These are phyloP conservation scores for Cetonia aurata DNA, from an alignment of 2,888 invertebrate genomes.

Conservation along the genomic window DNA sequence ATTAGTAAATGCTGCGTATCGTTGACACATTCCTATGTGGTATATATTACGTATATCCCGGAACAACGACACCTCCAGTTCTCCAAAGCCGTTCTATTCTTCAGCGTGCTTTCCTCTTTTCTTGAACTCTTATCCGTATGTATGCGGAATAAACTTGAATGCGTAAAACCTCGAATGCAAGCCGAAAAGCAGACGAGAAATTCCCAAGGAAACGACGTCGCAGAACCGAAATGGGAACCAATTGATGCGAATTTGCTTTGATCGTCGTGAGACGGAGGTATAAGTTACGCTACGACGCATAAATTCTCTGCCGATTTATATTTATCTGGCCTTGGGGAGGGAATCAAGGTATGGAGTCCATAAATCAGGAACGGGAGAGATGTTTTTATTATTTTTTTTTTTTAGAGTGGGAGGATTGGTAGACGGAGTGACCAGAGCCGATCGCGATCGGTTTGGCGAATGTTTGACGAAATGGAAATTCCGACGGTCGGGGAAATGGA, in stretches of 20 bases:
- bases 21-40: constrained; percentile 17
- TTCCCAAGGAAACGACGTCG: neutral
- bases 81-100: too few species aligned
- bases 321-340: constrained; percentile 8
- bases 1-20: constrained; percentile 29
- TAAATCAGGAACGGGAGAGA: constrained; percentile 17
- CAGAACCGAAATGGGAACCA: constrained; percentile 11
- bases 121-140: neutral
- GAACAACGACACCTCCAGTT: neutral
- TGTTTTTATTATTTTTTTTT: constrained; percentile 6
- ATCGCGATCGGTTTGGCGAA: neutral
- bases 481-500: constrained; percentile 1
- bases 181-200: too few species aligned
- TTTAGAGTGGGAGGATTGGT: neutral
- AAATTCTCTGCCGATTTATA: constrained; percentile 25
- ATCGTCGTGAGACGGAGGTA: neutral
- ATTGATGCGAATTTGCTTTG: constrained; percentile 21
- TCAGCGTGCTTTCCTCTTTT: too few species aligned
- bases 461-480: constrained; percentile 20
- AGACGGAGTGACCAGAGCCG: neutral
- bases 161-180: too few species aligned
- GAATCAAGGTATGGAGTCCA: constrained; percentile 9
- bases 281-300: constrained; percentile 2
- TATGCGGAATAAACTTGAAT: too few species aligned
- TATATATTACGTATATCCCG: constrained; percentile 3